Conservation (phyloP, 2,113 vertebrate genomes). For the Crocuta crocuta region DNA sequence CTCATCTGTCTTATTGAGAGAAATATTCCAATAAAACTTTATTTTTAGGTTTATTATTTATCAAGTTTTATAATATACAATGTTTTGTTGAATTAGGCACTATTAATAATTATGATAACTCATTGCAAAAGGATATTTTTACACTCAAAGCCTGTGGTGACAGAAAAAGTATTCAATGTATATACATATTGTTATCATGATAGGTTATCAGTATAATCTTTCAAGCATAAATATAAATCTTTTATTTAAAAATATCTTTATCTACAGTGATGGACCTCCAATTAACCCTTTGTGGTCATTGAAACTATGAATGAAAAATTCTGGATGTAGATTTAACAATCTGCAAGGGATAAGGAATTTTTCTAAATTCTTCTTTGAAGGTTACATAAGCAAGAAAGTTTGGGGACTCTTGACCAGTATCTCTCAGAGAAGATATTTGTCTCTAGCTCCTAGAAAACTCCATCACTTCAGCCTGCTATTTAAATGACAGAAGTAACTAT, state of each 20-base stretch:
- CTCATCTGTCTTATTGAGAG: background rate
- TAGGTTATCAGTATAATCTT: background rate
- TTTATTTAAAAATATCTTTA: background rate
- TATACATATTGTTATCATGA: background rate
- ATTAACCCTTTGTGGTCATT: background rate
- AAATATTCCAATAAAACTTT: background rate
- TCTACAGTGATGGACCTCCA: background rate
- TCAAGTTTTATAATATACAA: background rate
- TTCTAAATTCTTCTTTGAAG: conserved; percentile 4
- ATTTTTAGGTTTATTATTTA: conserved; percentile 1
- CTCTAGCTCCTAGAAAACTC: background rate
- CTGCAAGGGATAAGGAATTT: background rate
- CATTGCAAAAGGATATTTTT: background rate
- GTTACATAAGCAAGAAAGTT: background rate
- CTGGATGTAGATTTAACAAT: background rate
- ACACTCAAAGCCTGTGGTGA: background rate
- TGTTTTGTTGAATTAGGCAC: background rate
- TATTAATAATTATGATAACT: background rate
- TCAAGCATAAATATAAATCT: background rate
- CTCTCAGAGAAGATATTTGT: background rate
- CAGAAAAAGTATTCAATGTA: background rate
- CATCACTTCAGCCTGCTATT: background rate
- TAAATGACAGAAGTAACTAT: background rate
- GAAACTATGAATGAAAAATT: conserved; percentile 20
- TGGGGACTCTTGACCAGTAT: background rate